These are phyloP conservation scores for Uropsilus gracilis DNA, from an alignment of 2,113 vertebrate genomes.

Conservation along the genomic window DNA sequence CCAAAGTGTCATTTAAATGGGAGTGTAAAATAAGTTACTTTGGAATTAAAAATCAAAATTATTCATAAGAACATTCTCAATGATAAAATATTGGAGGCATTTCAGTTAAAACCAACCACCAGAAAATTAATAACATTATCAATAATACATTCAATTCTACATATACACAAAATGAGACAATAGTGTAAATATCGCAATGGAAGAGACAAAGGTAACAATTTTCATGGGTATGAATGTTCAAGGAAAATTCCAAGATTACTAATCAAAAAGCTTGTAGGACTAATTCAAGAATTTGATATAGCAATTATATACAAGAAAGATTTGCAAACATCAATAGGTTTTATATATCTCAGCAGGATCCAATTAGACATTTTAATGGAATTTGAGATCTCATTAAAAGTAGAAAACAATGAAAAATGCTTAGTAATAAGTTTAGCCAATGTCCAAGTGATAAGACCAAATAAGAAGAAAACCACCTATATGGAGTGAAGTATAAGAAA, in stretches of 20 bases:
- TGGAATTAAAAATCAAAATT: not conserved
- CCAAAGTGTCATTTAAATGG: not conserved
- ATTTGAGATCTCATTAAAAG: slow-evolving; percentile 68
- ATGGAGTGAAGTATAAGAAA: not conserved
- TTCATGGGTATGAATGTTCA: not conserved
- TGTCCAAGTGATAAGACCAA: not conserved
- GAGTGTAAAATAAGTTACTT: not conserved
- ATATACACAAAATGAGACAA: not conserved
- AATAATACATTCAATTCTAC: slow-evolving; percentile 4
- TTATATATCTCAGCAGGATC: slow-evolving; percentile 28
- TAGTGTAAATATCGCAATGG: slow-evolving; percentile 16
- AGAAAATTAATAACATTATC: slow-evolving; percentile 41
- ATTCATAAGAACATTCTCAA: not conserved
- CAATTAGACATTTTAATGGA: slow-evolving; percentile 69
- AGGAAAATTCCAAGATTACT: slow-evolving; percentile 57
- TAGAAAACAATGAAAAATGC: slow-evolving; percentile 54
- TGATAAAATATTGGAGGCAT: not conserved
- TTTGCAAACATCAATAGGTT: slow-evolving; percentile 38
- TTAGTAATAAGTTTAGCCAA: slow-evolving; percentile 8
- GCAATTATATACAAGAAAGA: not conserved
- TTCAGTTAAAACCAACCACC: slow-evolving; percentile 17
- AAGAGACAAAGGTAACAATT: slow-evolving; percentile 41
- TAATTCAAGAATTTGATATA: slow-evolving; percentile 40
- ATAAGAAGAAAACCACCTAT: slow-evolving; percentile 13
- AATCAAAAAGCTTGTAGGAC: slow-evolving; percentile 38